These are phyloP conservation scores for Terrapene triunguis DNA, from an alignment of 2,113 vertebrate species.

Conservation along the genomic window DNA sequence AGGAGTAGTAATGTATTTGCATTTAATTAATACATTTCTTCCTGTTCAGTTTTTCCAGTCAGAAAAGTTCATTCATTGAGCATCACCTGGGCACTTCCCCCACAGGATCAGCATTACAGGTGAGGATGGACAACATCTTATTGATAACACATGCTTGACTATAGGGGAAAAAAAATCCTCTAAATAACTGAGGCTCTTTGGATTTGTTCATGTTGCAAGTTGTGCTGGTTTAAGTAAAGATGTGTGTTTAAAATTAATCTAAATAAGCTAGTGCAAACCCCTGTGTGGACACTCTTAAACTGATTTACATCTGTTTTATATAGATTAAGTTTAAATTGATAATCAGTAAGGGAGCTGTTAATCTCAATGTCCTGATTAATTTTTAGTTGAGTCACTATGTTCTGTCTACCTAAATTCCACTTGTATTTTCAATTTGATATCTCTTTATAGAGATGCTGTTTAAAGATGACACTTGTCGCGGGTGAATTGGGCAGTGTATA, in stretches of 20 bases:
- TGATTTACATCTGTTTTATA: background rate
- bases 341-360: background rate
- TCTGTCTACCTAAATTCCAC: conserved; percentile 2
- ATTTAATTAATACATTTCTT: conserved; percentile 42
- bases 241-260: background rate
- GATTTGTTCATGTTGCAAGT: background rate
- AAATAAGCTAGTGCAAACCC: background rate
- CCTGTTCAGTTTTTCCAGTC: conserved; percentile 92
- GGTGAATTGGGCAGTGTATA: background rate
- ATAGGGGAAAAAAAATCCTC: background rate
- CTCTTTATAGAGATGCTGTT: conserved; percentile 21
- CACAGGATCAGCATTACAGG: conserved; percentile 94
- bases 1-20: background rate
- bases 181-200: background rate
- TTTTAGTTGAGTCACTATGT: background rate
- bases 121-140: conserved; percentile 61
- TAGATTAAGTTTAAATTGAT: background rate
- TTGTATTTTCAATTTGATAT: conserved; percentile 5
- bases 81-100: conserved; percentile 95
- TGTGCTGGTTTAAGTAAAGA: background rate
- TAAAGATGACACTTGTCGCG: conserved; percentile 44
- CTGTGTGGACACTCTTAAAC: background rate
- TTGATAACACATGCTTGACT: background rate
- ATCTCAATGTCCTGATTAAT: background rate
- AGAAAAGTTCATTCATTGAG: conserved; percentile 94